Evolutionary conservation across 2,888 invertebrate species (phyloP), one percentile per base, ranked within the genome.

Genomic region (Glaucopsyche alexis): DNA sequence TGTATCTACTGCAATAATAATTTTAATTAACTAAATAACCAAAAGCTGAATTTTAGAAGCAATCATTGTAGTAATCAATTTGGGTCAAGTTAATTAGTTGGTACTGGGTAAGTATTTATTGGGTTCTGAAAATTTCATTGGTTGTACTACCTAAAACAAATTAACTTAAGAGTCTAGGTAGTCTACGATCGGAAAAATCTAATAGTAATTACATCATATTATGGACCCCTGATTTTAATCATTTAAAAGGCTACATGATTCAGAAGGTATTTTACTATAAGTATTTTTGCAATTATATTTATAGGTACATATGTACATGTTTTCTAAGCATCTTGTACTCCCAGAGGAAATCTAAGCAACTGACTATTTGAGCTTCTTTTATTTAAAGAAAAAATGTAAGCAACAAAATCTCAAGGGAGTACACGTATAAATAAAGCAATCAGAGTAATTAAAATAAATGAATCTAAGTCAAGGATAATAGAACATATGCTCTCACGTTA

Each of bases 391-490:
- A 19, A 19, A 19, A 55, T 4, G 19, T 11, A 55, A 60, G 60
- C 60, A 9, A 60, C 60, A 60, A 60, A 60, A 60, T 38, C 29
- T 60, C 60, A 60, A 60, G 55, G 55, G 55, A 19, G 55, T 19
- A 9, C 29, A 29, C 13, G 60, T 60, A 60, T 60, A 60, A 60
- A 60, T 60, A 60, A 60, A 60, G 60, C 60, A 60, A 60, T 60
- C 60, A 29, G 38, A 60, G 42, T 67, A 67, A 67, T 67, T 67
- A 67, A 67, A 67, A 83, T 81, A 77, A 72, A 79, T 79, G 64
- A 72, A 86, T 83, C 81, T 86, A 79, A 84, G 84, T 82, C 85
- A 84, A 83, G 81, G 81, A 81, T 80, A 83, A 81, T 79, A 79
- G 83, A 81, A 79, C 79, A 79, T 76, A 77, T 79, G 79, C 79